Evolutionary conservation across 2,113 vertebrate species (phyloP), one percentile per base, ranked within the genome.

Genomic region (Tenebrosternarchus preto): DNA sequence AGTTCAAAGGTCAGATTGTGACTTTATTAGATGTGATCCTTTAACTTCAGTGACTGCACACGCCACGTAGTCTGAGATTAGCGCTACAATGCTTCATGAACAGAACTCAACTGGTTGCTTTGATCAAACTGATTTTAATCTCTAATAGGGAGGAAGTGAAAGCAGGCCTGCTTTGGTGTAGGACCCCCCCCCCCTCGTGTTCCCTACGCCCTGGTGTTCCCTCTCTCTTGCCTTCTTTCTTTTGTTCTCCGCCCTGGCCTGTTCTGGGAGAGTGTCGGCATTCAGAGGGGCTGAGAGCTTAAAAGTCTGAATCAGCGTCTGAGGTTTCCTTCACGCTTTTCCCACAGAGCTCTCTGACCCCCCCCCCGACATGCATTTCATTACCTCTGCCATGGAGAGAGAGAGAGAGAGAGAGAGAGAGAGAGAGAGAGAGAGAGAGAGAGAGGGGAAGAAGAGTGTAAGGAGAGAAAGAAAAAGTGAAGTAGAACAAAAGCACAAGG

Each of bases 351-450:
- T 68, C 31, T 39, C 20, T 7, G 31, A 15, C 43, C 43, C 43
- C 2, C 43, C 2, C 53, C 33, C 6, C 63, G 50, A 53, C 61
- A 72, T 57, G 63, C 71, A 31, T 25, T 3, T 91, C 92, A 92
- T 93, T 89, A 85, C 60, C 74, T 85, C 75, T 55, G 78, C 83
- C 53, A 61, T 59, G 79, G 85, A 83, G 83, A 84, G 86, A 77
- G 4, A 81, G 76, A 60, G 68, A 73, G 61, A 78, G 83, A 77
- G 27, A 25, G 22, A 73, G 80, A 83, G 79, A 83, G 85, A 78
- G 2, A 84, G 75, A 66, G 71, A 78, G 68, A 80, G 82, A 84
- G 80, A 7, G 11, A 43, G 11, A 43, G 11, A 78, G 84, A 84
- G 82, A 84, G 86, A 77, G 5, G n/a, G n/a, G n/a, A n/a, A n/a